Percentiles rank a stretch among this genome's conserved stretches.
These are phyloP conservation scores for Lutjanus campechanus DNA, from an alignment of 2,797 vertebrate species.

Conservation along the genomic window DNA sequence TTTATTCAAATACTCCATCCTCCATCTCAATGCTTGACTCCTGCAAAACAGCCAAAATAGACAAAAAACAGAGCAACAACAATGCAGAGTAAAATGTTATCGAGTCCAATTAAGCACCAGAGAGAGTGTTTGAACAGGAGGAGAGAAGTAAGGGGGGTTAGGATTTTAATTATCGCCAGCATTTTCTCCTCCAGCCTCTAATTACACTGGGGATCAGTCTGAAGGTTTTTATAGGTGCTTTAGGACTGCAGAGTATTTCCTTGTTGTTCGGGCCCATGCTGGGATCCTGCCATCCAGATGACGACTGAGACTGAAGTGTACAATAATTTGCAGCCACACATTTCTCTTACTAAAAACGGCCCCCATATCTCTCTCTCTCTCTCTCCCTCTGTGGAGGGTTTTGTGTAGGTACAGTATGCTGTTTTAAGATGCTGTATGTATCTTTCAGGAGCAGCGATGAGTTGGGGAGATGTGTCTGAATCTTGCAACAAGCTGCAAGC, in stretches of 20 bases:
- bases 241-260: slow-evolving; percentile 77
- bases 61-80: slow-evolving; percentile 41
- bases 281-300: slow-evolving; percentile 80
- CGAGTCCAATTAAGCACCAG: slow-evolving; percentile 58
- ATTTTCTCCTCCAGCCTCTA: slow-evolving; percentile 74
- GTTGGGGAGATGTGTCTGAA: slow-evolving; percentile 36
- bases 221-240: slow-evolving; percentile 77
- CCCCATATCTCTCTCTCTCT: slow-evolving; percentile 12
- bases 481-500: slow-evolving; percentile 53
- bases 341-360: slow-evolving; percentile 53
- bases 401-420: slow-evolving; percentile 33
- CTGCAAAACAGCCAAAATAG: slow-evolving; percentile 26
- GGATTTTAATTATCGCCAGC: slow-evolving; percentile 76
- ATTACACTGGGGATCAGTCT: slow-evolving; percentile 77
- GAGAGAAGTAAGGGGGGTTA: slow-evolving; percentile 33
- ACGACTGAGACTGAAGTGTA: slow-evolving; percentile 63
- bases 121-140: slow-evolving; percentile 51
- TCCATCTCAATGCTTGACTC: slow-evolving; percentile 32
- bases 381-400: slow-evolving; percentile 1
- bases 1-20: slow-evolving; percentile 70
- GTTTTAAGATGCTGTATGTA: slow-evolving; percentile 47
- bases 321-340: slow-evolving; percentile 63
- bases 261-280: slow-evolving; percentile 77
- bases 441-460: slow-evolving; percentile 57
- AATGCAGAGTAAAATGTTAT: slow-evolving; percentile 42